Conservation (phyloP, 2,888 invertebrate species). For the Oxyteleia sp. region DNA sequence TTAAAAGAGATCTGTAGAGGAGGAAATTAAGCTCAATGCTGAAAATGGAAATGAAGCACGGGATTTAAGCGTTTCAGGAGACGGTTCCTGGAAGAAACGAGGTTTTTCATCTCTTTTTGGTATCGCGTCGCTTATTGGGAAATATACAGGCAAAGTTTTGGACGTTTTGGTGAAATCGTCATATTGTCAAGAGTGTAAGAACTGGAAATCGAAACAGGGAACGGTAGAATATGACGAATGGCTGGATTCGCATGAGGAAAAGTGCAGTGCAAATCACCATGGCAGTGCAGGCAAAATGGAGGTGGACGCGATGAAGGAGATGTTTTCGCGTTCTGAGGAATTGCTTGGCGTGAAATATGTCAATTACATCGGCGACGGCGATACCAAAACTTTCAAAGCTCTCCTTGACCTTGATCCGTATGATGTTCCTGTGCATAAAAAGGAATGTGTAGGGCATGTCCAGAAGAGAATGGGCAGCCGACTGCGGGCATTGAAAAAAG, state of each 20-base stretch:
- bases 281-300: too few relatives aligned
- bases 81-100: constrained; percentile 4
- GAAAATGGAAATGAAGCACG: constrained; percentile 5
- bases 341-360: constrained; percentile 2
- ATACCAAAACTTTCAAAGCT: too few relatives aligned
- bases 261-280: neutral
- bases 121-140: neutral
- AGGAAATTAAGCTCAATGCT: too few relatives aligned
- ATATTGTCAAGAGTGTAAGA: constrained; percentile 29
- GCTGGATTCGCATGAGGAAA: constrained; percentile 6
- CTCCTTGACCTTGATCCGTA: too few relatives aligned
- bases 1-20: neutral
- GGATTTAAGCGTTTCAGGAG: constrained; percentile 6
- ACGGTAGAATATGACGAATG: constrained; percentile 6
- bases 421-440: constrained; percentile 1
- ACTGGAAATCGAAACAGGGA: constrained; percentile 25
- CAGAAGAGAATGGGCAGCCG: too few relatives aligned
- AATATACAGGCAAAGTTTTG: neutral
- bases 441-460: too few relatives aligned
- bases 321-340: too few relatives aligned
- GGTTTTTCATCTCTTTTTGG: too few relatives aligned
- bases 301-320: too few relatives aligned
- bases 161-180: neutral
- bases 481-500: too few relatives aligned
- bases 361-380: constrained; percentile 20